Conservation (phyloP, 2,113 vertebrate species). For the Pseudonaja textilis region DNA sequence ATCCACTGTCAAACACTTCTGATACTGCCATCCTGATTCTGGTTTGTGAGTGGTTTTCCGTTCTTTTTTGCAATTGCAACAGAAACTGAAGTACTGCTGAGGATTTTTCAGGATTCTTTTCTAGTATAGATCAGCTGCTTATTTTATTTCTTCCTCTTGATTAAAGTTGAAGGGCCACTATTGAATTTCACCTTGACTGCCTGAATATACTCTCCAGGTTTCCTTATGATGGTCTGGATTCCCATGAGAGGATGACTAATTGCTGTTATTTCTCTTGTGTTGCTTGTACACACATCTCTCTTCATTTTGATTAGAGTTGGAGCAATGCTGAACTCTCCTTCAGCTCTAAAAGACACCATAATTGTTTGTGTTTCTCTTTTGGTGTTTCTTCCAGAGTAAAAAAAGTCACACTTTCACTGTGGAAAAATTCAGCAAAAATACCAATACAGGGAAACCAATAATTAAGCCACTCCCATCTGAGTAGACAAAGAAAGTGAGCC, state of each 20-base stretch:
- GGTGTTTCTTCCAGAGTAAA: neutral
- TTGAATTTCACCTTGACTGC: neutral
- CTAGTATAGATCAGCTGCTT: neutral
- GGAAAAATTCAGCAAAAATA: neutral
- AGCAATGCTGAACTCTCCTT: neutral
- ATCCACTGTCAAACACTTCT: neutral
- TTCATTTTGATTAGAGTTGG: neutral
- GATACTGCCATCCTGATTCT: neutral
- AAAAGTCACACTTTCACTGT: neutral
- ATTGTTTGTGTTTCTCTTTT: neutral
- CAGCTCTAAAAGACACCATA: neutral
- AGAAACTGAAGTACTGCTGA: neutral
- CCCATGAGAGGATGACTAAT: neutral
- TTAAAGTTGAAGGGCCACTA: neutral
- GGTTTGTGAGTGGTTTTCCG: neutral
- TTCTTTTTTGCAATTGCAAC: neutral
- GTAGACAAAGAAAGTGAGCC: neutral
- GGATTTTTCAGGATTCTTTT: neutral
- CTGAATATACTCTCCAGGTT: neutral
- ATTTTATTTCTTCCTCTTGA: neutral
- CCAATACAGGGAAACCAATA: neutral
- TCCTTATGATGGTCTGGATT: neutral
- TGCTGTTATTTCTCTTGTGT: neutral
- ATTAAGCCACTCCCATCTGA: neutral
- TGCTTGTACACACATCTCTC: neutral